Evolutionary conservation across 2,888 invertebrate species (phyloP), one percentile per base, ranked within the genome.

Genomic region (Meiosimyza decipiens): DNA sequence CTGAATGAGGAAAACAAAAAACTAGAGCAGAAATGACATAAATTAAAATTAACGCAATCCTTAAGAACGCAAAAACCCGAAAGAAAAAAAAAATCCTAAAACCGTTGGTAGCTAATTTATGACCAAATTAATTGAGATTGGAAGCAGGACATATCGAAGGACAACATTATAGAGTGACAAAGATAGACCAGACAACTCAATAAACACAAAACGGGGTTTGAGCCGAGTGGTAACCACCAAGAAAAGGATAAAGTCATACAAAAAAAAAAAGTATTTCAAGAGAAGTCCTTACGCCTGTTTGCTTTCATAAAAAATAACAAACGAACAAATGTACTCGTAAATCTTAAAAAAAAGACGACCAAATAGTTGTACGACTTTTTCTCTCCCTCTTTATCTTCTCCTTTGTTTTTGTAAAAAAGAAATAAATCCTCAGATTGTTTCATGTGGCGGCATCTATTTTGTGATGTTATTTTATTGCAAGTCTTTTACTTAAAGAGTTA

Each of bases 91-190:
- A 65, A 59, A 49, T n/a, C 66, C 28, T 54, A 51, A 47, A 60
- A 54, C 47, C 16, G 67, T 80, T 80, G 77, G 77, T 77, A 80
- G 79, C 81, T 82, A 82, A 81, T 81, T 82, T 82, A 82, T 82
- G 83, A 81, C 79, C 82, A 81, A 82, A 82, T 82, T 82, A 82
- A 82, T 82, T 82, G 83, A 82, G 83, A 82, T 82, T 82, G 82
- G 80, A 82, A 79, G 82, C 77, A 76, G 78, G 78, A 77, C 54
- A 50, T 50, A 59, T 50, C 67, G 59, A 60, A 66, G 51, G 72
- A 77, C 80, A 80, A 82, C 82, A 79, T 82, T 82, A 82, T 82
- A 79, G 81, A 81, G 81, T 50, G 52, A 65, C 67, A 67, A 40
- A 22, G 13, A 67, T 16, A 40, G 18, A 65, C 40, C 40, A 40